Evolutionary conservation across 2,888 invertebrate species (phyloP).

Genomic region (Eupithecia insigniata): DNA sequence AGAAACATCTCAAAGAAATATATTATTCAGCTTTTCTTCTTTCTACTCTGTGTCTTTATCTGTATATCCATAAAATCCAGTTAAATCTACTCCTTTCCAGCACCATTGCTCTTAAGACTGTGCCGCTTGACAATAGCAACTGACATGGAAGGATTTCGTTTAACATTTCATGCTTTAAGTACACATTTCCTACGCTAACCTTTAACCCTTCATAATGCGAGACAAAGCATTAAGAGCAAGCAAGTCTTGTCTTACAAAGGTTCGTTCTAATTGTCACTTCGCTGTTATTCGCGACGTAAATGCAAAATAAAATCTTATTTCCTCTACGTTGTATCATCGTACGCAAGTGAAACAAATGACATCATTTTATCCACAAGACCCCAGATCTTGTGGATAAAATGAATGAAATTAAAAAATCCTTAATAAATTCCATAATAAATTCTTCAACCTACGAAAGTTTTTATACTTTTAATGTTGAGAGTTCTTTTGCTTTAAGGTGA

Average conservation of each 20-base stretch:
- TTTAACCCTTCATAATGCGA: slow-evolving; percentile 9
- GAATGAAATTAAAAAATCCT: too few species aligned
- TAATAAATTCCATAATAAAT: too few species aligned
- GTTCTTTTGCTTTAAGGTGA: too few species aligned
- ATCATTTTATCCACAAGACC: background rate
- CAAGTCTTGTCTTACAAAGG: slow-evolving; percentile 40
- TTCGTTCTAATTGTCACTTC: slow-evolving; percentile 46
- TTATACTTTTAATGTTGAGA: too few species aligned
- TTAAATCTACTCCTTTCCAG: background rate
- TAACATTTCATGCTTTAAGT: slow-evolving; percentile 16
- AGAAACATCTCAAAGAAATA: background rate
- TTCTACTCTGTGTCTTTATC: background rate
- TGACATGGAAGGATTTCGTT: slow-evolving; percentile 14
- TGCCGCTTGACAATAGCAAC: background rate
- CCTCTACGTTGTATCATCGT: slow-evolving; percentile 10
- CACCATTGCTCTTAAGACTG: background rate
- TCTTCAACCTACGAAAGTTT: too few species aligned
- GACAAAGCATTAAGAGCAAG: slow-evolving; percentile 23
- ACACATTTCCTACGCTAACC: slow-evolving; percentile 12
- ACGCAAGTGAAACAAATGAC: slow-evolving; percentile 1
- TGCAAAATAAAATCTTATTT: slow-evolving; percentile 21
- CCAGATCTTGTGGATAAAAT: background rate
- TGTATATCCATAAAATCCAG: background rate
- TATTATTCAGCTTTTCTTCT: background rate
- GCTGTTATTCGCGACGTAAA: slow-evolving; percentile 21